phyloP scores from a whole-genome alignment of 2,797 vertebrate species.

The Ctenochaetus hawaiiensis region DNA sequence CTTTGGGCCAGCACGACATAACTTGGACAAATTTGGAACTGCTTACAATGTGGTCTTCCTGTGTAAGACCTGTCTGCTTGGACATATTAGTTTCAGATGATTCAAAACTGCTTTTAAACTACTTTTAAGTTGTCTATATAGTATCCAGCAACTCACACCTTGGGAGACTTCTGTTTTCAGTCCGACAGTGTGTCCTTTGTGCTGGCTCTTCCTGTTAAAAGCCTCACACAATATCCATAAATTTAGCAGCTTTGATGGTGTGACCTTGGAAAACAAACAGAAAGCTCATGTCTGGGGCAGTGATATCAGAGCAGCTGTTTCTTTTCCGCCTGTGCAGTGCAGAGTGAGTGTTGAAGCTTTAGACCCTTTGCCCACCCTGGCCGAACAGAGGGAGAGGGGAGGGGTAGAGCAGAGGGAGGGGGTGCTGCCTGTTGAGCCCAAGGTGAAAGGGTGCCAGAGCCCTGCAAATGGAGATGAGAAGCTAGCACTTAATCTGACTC shows the following conservation, averaged over 20 bases:
- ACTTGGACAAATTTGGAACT: conserved; percentile 48
- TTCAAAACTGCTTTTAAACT: background rate
- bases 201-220: conserved; percentile 42
- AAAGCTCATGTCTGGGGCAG: conserved; percentile 15
- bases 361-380: conserved; percentile 50
- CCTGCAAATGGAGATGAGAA: conserved; percentile 81
- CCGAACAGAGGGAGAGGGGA: conserved; percentile 15
- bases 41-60: conserved; percentile 51
- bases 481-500: conserved; percentile 78
- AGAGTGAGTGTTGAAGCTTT: conserved; percentile 66
- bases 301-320: conserved; percentile 65
- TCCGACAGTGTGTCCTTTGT: conserved; percentile 43
- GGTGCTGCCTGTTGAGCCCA: conserved; percentile 77
- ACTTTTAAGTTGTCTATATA: background rate
- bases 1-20: conserved; percentile 31
- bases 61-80: conserved; percentile 13
- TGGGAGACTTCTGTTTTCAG: conserved; percentile 16
- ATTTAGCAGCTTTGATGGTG: conserved; percentile 66
- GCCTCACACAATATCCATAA: conserved; percentile 60
- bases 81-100: conserved; percentile 29
- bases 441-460: conserved; percentile 87
- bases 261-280: conserved; percentile 67
- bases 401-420: conserved; percentile 67
- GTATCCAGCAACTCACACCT: conserved; percentile 5
- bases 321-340: conserved; percentile 42